Conservation (phyloP, 37 sponge, comb jelly and placozoan species). For the Agelas oroides region DNA sequence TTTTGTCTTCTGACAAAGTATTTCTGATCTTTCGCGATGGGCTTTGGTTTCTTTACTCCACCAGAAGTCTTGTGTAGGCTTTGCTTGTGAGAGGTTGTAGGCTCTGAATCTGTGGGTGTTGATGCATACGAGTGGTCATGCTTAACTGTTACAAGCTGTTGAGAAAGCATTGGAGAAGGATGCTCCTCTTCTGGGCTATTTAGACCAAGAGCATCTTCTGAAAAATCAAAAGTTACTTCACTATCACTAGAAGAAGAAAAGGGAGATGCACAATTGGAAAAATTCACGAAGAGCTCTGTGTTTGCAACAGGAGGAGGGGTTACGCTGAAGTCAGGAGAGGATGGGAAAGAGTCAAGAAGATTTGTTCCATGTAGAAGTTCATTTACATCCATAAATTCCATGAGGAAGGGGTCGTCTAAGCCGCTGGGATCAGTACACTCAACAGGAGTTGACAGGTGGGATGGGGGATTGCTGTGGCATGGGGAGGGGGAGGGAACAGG, state of each 20-base stretch:
- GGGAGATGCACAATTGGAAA: not conserved
- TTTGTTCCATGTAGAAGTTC: not conserved
- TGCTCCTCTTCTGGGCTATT: too few species aligned
- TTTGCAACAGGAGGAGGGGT: not conserved
- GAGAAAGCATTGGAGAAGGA: not conserved
- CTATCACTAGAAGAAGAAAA: not conserved
- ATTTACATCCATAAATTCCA: slow-evolving; percentile 28
- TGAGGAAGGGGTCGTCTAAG: slow-evolving; percentile 38
- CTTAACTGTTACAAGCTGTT: not conserved
- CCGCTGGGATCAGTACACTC: slow-evolving; percentile 38
- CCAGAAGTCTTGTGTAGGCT: not conserved
- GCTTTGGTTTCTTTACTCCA: not conserved
- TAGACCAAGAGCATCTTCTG: too few species aligned
- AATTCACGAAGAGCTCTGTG: not conserved
- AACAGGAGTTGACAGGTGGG: not conserved
- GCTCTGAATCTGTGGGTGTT: not conserved
- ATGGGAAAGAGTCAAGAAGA: not conserved
- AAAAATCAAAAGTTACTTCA: not conserved
- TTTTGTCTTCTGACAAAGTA: slow-evolving; percentile 36
- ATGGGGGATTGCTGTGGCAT: not conserved
- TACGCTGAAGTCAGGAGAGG: not conserved
- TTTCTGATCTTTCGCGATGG: slow-evolving; percentile 1
- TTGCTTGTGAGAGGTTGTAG: not conserved
- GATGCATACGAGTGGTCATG: slow-evolving; percentile 10
- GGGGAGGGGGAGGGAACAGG: not conserved